Evolutionary conservation across 2,888 invertebrate genomes (phyloP), one percentile per base, ranked within the genome.

Genomic region (Mycalesis mineus): DNA sequence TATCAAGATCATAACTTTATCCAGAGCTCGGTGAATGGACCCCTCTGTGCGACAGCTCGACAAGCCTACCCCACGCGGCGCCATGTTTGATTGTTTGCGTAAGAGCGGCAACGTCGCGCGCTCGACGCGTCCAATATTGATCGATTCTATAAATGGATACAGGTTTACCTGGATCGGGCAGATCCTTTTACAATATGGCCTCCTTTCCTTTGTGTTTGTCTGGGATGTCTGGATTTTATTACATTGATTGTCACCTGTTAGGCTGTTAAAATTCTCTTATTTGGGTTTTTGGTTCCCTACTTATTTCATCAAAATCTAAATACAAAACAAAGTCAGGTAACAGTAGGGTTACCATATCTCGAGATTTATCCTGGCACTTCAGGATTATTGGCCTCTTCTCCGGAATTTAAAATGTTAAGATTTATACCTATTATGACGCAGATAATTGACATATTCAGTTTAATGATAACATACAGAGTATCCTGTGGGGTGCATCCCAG

Each of bases 31-130:
- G 3, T 14, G 15, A 17, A 47, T 31, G 5, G 1, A 15, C 4
- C 14, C 31, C 47, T 31, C 47, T 47, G 31, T 47, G 47, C 15
- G 11, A 14, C 33, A 47, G 31, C 37, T 13, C 17, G 8, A 22
- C 22, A 22, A 22, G n/a, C 22, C 22, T 45, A 13, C 15, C 13
- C 36, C 36, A 48, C 22, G n/a, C n/a, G n/a, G n/a, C n/a, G 17
- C 36, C 36, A 48, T 80, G 78, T 81, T 78, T 76, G 77, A n/a
- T n/a, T 68, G 63, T 73, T 22, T 69, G 60, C 74, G 73, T n/a
- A n/a, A n/a, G 78, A 73, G 65, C 75, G 81, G 81, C 81, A 81
- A 81, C 81, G 75, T 69, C 72, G 80, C 81, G 54, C 61, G 22
- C 22, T 5, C 36, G 59, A 33, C 54, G 50, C 13, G 11, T n/a